Evolutionary conservation across 30 jellyfish, hydroid and myxozoan species (phyloP).

Genomic region (Rhopilema esculentum): DNA sequence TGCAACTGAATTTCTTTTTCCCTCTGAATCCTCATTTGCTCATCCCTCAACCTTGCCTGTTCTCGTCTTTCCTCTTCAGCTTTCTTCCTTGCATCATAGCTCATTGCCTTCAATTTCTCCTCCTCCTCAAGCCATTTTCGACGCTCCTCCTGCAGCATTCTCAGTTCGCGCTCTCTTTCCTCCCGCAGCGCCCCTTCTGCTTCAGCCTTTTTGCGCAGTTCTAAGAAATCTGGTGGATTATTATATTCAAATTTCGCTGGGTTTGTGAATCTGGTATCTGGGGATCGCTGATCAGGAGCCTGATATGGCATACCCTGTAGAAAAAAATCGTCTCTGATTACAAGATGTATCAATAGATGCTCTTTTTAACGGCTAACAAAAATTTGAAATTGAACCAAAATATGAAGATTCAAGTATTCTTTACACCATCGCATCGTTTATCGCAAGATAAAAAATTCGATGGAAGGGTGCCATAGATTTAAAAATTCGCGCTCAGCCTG

Average conservation of each 20-base stretch:
- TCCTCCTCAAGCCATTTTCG: constrained; percentile 59
- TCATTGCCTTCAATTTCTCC: constrained; percentile 34
- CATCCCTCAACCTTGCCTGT: constrained; percentile 14
- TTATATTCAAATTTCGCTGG: constrained; percentile 74
- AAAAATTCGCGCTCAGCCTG: too few species aligned
- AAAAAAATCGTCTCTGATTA: constrained; percentile 1
- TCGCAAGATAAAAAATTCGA: too few species aligned
- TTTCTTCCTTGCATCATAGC: constrained; percentile 28
- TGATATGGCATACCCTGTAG: constrained; percentile 73
- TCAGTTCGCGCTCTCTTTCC: constrained; percentile 82
- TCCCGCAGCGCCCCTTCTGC: constrained; percentile 73
- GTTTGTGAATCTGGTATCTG: constrained; percentile 17
- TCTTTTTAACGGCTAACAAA: too few species aligned
- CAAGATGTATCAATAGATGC: too few species aligned
- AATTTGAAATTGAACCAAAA: background rate
- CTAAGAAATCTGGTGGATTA: constrained; percentile 91
- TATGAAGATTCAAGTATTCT: background rate
- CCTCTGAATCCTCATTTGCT: constrained; percentile 20
- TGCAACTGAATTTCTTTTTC: constrained; percentile 11
- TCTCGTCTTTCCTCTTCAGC: constrained; percentile 53
- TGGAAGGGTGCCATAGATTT: too few species aligned
- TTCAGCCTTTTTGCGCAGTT: constrained; percentile 78
- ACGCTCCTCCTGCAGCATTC: constrained; percentile 72
- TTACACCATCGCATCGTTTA: too few species aligned
- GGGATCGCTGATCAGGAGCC: constrained; percentile 44